Percentiles rank a stretch among this genome's conserved stretches.
These are phyloP conservation scores for Lordiphosa stackelbergi DNA, from an alignment of 1,140 invertebrate species.

Conservation along the genomic window DNA sequence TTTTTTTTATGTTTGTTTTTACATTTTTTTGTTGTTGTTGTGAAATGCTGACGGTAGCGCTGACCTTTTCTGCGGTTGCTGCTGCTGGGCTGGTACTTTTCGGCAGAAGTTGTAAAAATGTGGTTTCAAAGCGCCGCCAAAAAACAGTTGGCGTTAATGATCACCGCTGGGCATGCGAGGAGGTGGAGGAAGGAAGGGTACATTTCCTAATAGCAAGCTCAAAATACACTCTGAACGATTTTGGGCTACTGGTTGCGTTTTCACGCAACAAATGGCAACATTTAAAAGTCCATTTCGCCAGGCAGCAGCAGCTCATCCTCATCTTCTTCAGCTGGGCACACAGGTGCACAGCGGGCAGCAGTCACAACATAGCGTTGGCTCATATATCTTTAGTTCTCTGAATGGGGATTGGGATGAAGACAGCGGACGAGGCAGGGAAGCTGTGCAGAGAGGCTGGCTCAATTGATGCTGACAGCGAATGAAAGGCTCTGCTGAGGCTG, in stretches of 20 bases:
- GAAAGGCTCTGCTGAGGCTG: constrained; percentile 55
- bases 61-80: constrained; percentile 55
- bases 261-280: constrained; percentile 71
- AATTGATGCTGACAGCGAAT: constrained; percentile 75
- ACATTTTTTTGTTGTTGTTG: constrained; percentile 25
- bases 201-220: constrained; percentile 50
- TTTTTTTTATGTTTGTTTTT: constrained; percentile 46
- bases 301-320: constrained; percentile 26
- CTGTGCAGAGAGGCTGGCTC: constrained; percentile 33
- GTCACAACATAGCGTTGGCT: constrained; percentile 68
- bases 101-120: constrained; percentile 60
- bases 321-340: constrained; percentile 20
- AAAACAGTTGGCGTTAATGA: constrained; percentile 55
- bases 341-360: constrained; percentile 74
- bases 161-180: constrained; percentile 40
- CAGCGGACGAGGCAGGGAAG: constrained; percentile 2
- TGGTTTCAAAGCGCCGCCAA: constrained; percentile 56
- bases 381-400: constrained; percentile 58
- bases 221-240: constrained; percentile 31
- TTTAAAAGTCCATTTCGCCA: constrained; percentile 67
- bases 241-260: constrained; percentile 62
- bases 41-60: constrained; percentile 53
- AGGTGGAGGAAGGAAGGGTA: constrained; percentile 3
- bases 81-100: constrained; percentile 22
- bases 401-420: constrained; percentile 20